Evolutionary conservation across 2,888 invertebrate genomes (phyloP).

Genomic region (Zhuqinia jingwanae): DNA sequence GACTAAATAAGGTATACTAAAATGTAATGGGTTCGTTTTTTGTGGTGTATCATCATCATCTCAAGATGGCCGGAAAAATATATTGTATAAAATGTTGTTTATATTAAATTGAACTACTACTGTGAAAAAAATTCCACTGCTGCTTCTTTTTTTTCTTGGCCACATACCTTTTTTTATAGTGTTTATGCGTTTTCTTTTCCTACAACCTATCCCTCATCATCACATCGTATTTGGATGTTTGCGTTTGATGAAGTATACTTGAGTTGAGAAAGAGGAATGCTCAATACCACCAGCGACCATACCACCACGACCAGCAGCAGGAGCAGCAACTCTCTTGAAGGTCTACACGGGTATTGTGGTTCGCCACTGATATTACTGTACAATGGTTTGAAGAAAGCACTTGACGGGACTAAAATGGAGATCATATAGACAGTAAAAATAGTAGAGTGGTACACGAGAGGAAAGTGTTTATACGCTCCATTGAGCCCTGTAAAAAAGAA

Average conservation of each 20-base stretch:
- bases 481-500: constrained; percentile 47
- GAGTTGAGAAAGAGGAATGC: constrained; percentile 52
- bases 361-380: constrained; percentile 28
- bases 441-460: not conserved
- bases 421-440: constrained; percentile 32
- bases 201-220: not conserved
- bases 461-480: constrained; percentile 59
- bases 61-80: constrained; percentile 44
- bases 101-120: not conserved
- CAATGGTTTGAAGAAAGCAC: constrained; percentile 57
- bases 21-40: constrained; percentile 50
- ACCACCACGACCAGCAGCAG: constrained; percentile 32
- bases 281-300: not conserved
- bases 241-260: constrained; percentile 59
- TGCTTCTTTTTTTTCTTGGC: not conserved
- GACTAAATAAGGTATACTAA: constrained; percentile 40
- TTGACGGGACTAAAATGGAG: constrained; percentile 63
- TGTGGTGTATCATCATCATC: constrained; percentile 55
- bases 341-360: constrained; percentile 11
- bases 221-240: constrained; percentile 36
- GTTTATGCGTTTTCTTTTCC: not conserved
- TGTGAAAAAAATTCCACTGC: not conserved
- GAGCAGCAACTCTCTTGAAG: not conserved
- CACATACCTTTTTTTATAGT: not conserved
- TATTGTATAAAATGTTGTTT: constrained; percentile 10